Base-by-base conservation (phyloP, 2,888 invertebrate genomes). In the Synergus gifuensis region DNA sequence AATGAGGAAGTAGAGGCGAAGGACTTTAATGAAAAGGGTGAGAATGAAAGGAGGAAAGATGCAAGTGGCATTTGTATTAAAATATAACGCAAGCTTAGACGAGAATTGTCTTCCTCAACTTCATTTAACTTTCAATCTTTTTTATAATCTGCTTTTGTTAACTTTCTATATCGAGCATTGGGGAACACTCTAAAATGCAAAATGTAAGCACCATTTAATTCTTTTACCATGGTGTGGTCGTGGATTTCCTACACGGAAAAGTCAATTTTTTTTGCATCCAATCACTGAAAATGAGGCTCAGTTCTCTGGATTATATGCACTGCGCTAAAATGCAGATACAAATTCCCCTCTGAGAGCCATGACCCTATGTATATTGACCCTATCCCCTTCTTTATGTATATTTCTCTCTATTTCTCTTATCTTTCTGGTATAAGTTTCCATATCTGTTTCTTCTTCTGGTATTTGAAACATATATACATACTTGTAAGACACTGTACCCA, bases 141-240 rank as follows among this genome's bases (percentile, higher is more conserved):
- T 28, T 73, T 73, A 54, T 18, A 73, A n/a, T n/a, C 82, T 81
- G 84, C 83, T 86, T 82, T 80, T 82, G 84, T 83, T 85, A 87
- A 88, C 86, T 89, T 87, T 89, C 86, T 87, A 87, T 88, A 87
- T 87, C 86, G 86, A 82, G 83, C 85, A 88, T 87, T 85, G 83
- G 83, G 66, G 77, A 80, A 84, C 81, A 83, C 82, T 87, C 83
- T 82, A 78, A 83, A 86, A 84, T 81, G 81, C 69, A 79, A 78
- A 87, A 85, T 76, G 77, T 80, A 76, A 67, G 63, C 7, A 2
- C 40, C 40, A 73, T 62, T 62, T n/a, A 67, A 73, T 12, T 73
- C n/a, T 73, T 49, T 73, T n/a, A 36, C 14, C 14, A 78, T 83
- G 84, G 83, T 83, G 84, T 86, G 84, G 85, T 60, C 63, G 46